A percentile compares a stretch with the other conserved stretches of the same genome.
phyloP scores from a whole-genome alignment of 2,113 vertebrate species.

The Athene noctua region DNA sequence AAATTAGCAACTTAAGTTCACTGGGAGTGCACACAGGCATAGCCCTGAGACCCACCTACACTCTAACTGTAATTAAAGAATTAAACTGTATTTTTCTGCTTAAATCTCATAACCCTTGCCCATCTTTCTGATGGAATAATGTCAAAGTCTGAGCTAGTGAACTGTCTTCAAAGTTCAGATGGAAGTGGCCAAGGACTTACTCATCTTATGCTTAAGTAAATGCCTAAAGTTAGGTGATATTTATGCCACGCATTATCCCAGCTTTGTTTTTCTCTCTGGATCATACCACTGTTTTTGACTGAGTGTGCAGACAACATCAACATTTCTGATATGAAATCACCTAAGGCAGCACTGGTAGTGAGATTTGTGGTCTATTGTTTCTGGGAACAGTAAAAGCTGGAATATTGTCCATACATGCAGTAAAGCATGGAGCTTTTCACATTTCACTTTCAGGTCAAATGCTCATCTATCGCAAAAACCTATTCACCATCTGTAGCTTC shows the following conservation, averaged over 20 bases:
- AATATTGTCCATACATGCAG: background rate
- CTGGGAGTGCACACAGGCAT: background rate
- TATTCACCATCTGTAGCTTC: background rate
- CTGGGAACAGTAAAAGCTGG: background rate
- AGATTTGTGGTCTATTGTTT: background rate
- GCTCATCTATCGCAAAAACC: background rate
- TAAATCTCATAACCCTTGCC: background rate
- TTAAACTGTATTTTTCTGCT: background rate
- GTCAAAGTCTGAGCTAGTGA: background rate
- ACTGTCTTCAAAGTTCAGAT: background rate
- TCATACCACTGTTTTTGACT: background rate
- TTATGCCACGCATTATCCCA: background rate
- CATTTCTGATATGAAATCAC: background rate
- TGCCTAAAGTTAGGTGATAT: background rate
- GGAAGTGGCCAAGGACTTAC: background rate
- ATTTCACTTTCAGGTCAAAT: background rate
- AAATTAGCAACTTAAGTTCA: background rate
- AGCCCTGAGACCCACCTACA: background rate
- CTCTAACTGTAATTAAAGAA: background rate
- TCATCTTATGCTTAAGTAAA: background rate
- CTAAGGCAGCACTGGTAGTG: background rate
- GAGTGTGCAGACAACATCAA: background rate
- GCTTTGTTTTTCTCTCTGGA: background rate
- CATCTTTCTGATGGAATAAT: background rate
- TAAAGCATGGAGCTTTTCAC: background rate